Base-by-base conservation (phyloP, 1,140 invertebrate genomes). In the Idris sp. region DNA sequence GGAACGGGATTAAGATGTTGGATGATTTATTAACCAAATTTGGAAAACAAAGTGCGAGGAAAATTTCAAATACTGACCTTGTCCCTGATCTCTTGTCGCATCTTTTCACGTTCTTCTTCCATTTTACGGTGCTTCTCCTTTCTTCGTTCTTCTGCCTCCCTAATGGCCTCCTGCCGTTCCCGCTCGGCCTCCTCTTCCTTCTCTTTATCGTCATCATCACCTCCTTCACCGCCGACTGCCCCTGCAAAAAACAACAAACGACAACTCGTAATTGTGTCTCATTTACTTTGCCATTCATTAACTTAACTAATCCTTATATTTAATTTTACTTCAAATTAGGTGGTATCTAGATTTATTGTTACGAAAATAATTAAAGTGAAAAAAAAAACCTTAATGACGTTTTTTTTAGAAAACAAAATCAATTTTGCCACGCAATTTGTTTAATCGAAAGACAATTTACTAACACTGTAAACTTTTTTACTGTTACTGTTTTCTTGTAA, bases 121-220 rank as follows among this genome's bases (percentile, higher is more conserved):
- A 98, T 98, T 89, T 98, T 98, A 79, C 96, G 92, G 88, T 98
- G 96, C 85, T 98, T 98, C 88, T 98, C 96, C 90, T 97, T 97
- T 81, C 96, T 90, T 80, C 96, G 90, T 76, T 98, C 96, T 86
- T 98, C 96, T 48, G 96, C 96, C 85, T 98, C 96, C 79, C 92
- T 90, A 87, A 98, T 95, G 79, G 96, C 96, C 86, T 97, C 96
- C 87, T 94, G 92, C 79, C 96, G 91, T 87, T 98, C 96, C 79
- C 96, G 93, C 90, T 98, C 96, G 78, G 95, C 95, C 87, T 97
- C 95, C 84, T 97, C 96, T 88, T 96, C 95, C 91, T 96, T 96
- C 89, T 97, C 95, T 91, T 96, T 96, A 86, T 96, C 94, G 83
- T 94, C 94, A 79, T 92, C 92, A 88, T 94, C 93, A 79, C 95